Conservation (phyloP, 2,888 invertebrate species). For the Macaria liturata region DNA sequence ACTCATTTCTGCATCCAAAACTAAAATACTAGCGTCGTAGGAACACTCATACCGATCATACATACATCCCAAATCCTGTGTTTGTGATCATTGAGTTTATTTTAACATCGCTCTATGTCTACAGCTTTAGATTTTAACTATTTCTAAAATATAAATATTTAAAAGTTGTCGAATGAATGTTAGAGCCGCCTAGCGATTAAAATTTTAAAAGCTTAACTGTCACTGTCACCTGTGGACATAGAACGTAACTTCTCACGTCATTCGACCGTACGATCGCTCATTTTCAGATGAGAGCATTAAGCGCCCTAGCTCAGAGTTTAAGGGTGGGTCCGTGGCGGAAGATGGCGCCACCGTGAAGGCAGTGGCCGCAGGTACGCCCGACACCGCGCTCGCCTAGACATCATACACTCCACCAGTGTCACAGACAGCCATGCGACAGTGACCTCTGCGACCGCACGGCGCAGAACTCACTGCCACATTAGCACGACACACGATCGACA, state of each 20-base stretch:
- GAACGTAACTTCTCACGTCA: slow-evolving; percentile 69
- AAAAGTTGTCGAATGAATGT: slow-evolving; percentile 16
- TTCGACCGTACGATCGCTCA: slow-evolving; percentile 76
- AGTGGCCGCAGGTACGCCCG: slow-evolving; percentile 69
- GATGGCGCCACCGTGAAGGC: slow-evolving; percentile 70
- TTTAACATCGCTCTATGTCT: slow-evolving; percentile 34
- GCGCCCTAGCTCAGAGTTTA: slow-evolving; percentile 94
- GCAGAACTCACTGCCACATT: slow-evolving; percentile 73
- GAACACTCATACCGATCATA: slow-evolving; percentile 22
- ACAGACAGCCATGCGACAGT: slow-evolving; percentile 73
- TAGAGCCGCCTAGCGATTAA: slow-evolving; percentile 23
- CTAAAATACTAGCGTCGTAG: background rate
- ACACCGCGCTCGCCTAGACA: slow-evolving; percentile 74
- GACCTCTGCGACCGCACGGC: slow-evolving; percentile 56
- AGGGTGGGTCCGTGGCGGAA: slow-evolving; percentile 84
- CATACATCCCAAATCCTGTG: slow-evolving; percentile 38
- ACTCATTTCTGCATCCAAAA: slow-evolving; percentile 48
- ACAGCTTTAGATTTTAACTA: slow-evolving; percentile 20
- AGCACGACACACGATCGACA: slow-evolving; percentile 77
- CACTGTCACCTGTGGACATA: slow-evolving; percentile 51
- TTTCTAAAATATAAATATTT: background rate
- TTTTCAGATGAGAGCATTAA: slow-evolving; percentile 90
- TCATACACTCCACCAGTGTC: slow-evolving; percentile 66
- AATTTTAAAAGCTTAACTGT: slow-evolving; percentile 15
- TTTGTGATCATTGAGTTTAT: slow-evolving; percentile 25